A percentile compares a stretch with the other conserved stretches of the same genome.
Evolutionary conservation across 2,797 vertebrate genomes (phyloP).

Genomic region (Phoeniculus purpureus): DNA sequence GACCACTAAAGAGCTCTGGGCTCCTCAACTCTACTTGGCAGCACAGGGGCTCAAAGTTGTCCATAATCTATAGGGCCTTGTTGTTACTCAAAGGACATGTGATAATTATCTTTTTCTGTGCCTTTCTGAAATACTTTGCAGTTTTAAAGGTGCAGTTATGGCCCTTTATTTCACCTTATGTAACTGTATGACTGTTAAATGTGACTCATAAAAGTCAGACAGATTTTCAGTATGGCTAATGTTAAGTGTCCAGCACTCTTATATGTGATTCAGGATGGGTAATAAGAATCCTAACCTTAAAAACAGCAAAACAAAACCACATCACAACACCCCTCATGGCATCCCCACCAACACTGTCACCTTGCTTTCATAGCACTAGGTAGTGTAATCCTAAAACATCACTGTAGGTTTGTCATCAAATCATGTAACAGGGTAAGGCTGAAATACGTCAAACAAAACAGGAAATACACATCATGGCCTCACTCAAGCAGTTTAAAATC

Average conservation of each 20-base stretch:
- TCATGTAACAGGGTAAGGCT: background rate
- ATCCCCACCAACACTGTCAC: background rate
- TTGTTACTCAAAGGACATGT: background rate
- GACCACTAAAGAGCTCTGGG: background rate
- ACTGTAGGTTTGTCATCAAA: background rate
- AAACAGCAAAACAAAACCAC: background rate
- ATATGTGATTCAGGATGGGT: background rate
- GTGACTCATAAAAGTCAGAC: background rate
- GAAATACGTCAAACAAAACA: background rate
- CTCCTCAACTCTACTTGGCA: background rate
- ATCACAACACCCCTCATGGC: rapidly evolving
- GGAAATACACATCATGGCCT: background rate
- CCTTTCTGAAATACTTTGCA: background rate
- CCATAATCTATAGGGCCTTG: background rate
- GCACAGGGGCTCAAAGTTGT: background rate
- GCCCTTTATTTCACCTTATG: background rate
- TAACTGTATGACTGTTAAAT: background rate
- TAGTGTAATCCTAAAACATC: background rate
- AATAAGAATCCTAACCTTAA: background rate
- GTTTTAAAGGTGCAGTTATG: background rate
- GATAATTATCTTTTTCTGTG: background rate
- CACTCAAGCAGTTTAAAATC: background rate
- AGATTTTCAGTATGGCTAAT: background rate
- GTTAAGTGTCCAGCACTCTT: background rate
- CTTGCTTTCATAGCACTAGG: background rate